A percentile compares a stretch with the other conserved stretches of the same genome.
phyloP scores from a whole-genome alignment of 2,797 vertebrate species.

The Etheostoma nigrum region DNA sequence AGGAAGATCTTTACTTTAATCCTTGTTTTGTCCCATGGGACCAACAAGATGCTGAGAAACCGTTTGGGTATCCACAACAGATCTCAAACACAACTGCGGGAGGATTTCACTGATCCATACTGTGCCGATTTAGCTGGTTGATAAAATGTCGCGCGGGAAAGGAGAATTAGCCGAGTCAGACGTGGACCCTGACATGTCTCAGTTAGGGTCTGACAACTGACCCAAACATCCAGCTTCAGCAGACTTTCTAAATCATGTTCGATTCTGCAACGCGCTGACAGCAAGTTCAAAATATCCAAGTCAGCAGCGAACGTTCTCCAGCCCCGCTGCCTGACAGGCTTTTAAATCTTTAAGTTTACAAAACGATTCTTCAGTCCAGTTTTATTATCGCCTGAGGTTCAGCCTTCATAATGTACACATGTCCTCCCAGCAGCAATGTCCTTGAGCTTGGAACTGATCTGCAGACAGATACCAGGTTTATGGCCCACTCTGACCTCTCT shows the following conservation, averaged over 20 bases:
- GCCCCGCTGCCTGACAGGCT: background rate
- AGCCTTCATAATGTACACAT: background rate
- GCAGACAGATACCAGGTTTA: slow-evolving; percentile 11
- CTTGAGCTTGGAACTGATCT: background rate
- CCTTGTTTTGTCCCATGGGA: background rate
- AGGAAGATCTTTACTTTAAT: slow-evolving; percentile 13
- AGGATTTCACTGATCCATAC: background rate
- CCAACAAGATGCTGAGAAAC: background rate
- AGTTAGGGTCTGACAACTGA: background rate
- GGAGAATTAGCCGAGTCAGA: slow-evolving; percentile 3
- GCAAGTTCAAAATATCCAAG: background rate
- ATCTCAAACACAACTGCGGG: slow-evolving; percentile 19
- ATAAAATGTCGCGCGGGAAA: background rate
- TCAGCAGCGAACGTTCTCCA: too few species aligned
- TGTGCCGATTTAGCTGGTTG: background rate
- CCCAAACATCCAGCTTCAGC: background rate
- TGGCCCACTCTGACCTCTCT: slow-evolving; percentile 26
- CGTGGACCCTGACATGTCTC: background rate
- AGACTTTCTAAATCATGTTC: slow-evolving; percentile 14
- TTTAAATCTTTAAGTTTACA: slow-evolving; percentile 11
- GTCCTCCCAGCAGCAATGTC: background rate
- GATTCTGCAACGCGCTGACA: background rate
- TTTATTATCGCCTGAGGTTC: background rate
- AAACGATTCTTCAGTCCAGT: background rate
- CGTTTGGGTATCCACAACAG: slow-evolving; percentile 20